Evolutionary conservation across 2,797 vertebrate species (phyloP).

Genomic region (Gallinago solitaria): DNA sequence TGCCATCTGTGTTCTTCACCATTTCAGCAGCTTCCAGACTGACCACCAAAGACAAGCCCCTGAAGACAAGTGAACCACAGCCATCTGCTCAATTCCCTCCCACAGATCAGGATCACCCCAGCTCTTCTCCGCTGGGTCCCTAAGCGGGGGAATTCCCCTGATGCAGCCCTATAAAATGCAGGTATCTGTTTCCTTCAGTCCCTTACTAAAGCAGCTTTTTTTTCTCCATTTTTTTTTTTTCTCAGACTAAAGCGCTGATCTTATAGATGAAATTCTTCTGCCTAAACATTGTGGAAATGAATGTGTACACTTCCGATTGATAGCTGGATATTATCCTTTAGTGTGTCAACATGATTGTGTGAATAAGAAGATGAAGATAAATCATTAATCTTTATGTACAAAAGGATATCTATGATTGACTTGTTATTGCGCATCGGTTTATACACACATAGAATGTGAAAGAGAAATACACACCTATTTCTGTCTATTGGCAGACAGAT

Average conservation of each 20-base stretch:
- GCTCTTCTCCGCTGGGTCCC: not conserved
- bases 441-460: not conserved
- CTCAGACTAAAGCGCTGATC: not conserved
- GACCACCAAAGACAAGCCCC: not conserved
- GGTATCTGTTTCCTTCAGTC: not conserved
- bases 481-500: not conserved
- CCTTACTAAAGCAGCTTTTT: not conserved
- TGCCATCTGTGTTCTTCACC: not conserved
- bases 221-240: not conserved
- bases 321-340: not conserved
- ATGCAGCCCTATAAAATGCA: not conserved
- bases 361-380: not conserved
- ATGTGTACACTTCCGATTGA: not conserved
- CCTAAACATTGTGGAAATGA: not conserved
- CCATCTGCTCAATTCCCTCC: not conserved
- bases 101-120: not conserved
- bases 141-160: not conserved
- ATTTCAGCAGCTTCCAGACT: not conserved
- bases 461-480: not conserved
- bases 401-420: not conserved
- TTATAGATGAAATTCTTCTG: not conserved
- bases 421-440: not conserved
- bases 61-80: not conserved
- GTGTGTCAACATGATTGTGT: not conserved
- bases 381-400: not conserved